A percentile compares a stretch with the other conserved stretches of the same genome.
These are phyloP conservation scores for Plecotus auritus DNA, from an alignment of 2,113 vertebrate species.

Conservation along the genomic window DNA sequence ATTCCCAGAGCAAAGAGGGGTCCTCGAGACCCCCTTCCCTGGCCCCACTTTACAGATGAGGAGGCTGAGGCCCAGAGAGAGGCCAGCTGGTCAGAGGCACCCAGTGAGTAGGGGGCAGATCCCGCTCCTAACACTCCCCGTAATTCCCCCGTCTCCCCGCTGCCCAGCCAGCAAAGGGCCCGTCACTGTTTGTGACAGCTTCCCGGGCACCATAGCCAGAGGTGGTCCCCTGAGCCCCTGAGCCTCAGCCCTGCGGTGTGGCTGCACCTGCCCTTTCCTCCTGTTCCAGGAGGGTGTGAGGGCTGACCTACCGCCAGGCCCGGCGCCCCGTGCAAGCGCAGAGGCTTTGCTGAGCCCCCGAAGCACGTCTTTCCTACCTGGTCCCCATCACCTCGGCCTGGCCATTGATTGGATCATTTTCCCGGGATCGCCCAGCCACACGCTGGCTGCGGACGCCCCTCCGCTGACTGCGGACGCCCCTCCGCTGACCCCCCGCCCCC, in stretches of 20 bases:
- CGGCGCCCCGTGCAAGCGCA: background rate
- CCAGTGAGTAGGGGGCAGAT: background rate
- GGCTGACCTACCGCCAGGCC: background rate
- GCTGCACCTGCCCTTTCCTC: background rate
- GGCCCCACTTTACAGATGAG: background rate
- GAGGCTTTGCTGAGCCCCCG: background rate
- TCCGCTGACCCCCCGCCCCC: no score
- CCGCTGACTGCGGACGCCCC: no score
- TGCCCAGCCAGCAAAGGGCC: background rate
- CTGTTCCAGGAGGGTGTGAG: background rate
- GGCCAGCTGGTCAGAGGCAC: background rate
- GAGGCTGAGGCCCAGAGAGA: background rate
- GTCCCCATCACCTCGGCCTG: no score
- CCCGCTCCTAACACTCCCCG: background rate
- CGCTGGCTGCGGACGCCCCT: no score
- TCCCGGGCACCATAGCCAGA: background rate
- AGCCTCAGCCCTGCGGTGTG: rapidly evolving
- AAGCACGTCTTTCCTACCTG: background rate
- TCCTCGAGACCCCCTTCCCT: background rate
- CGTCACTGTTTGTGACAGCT: background rate
- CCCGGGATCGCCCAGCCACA: no score
- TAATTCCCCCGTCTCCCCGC: background rate
- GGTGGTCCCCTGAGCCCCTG: background rate
- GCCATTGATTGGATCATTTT: rapidly evolving
- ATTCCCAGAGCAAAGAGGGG: background rate